Conservation (phyloP, 2,888 invertebrate genomes). For the Oithona nana region DNA sequence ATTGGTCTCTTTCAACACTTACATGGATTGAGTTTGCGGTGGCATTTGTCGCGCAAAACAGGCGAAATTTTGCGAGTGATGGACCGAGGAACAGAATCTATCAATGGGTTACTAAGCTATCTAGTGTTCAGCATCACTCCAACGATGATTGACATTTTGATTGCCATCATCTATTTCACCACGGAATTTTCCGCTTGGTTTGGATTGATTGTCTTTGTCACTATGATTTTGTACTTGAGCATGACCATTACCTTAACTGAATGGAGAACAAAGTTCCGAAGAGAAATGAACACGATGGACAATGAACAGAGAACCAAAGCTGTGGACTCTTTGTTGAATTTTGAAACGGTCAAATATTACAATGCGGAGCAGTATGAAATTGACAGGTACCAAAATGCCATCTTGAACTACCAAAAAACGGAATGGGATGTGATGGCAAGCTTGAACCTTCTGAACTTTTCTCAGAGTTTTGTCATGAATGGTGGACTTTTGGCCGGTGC, state of each 20-base stretch:
- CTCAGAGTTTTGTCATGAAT: conserved; percentile 78
- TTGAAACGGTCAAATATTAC: conserved; percentile 97
- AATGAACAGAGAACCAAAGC: conserved; percentile 77
- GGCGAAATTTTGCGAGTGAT: conserved; percentile 89
- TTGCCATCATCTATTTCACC: conserved; percentile 76
- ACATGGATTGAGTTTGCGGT: conserved; percentile 70
- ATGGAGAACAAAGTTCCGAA: conserved; percentile 88
- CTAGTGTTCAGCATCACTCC: conserved; percentile 83
- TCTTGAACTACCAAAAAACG: conserved; percentile 56
- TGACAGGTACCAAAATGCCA: conserved; percentile 58
- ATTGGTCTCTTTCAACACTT: conserved; percentile 58
- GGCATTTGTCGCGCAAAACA: conserved; percentile 87
- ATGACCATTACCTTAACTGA: conserved; percentile 79
- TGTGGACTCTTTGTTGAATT: conserved; percentile 88
- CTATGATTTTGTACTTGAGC: conserved; percentile 72
- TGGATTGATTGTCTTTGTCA: conserved; percentile 77
- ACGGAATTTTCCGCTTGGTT: conserved; percentile 79
- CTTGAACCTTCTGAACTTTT: conserved; percentile 67
- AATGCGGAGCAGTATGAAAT: conserved; percentile 85
- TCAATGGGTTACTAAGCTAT: conserved; percentile 69
- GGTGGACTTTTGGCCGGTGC: conserved; percentile 66
- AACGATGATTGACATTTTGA: conserved; percentile 71
- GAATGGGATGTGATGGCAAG: conserved; percentile 35
- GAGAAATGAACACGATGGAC: conserved; percentile 82
- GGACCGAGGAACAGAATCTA: conserved; percentile 91